These are phyloP conservation scores for Ptilorrhoa leucosticta DNA, from an alignment of 2,113 vertebrate genomes.

Conservation along the genomic window DNA sequence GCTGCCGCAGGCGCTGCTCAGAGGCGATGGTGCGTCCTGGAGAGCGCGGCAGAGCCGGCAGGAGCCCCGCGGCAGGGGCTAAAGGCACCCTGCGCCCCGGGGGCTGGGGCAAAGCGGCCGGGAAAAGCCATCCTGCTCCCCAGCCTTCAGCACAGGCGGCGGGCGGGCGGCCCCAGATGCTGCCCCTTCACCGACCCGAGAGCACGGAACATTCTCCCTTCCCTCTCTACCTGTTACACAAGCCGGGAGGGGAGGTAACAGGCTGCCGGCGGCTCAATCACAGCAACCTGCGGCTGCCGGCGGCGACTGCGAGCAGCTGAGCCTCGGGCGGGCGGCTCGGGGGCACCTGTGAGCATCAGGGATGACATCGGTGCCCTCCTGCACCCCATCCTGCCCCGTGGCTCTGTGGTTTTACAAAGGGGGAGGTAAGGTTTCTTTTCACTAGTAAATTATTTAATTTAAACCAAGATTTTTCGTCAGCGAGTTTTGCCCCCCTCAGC, in stretches of 20 bases:
- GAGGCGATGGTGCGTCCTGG: neutral
- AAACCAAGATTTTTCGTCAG: neutral
- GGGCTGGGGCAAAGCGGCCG: neutral
- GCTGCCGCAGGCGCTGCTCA: neutral
- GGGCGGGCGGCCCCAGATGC: accelerated
- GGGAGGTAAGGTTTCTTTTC: neutral
- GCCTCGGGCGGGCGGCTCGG: accelerated
- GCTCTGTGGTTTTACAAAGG: neutral
- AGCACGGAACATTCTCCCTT: neutral
- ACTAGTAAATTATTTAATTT: accelerated
- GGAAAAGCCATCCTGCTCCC: neutral
- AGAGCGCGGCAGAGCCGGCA: neutral
- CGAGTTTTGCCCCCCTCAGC: neutral
- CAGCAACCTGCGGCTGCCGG: neutral
- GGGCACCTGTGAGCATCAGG: neutral
- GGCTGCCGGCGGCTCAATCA: neutral
- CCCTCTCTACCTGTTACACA: neutral
- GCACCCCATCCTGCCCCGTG: neutral
- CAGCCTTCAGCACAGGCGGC: neutral
- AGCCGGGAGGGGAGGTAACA: neutral
- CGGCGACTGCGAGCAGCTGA: neutral
- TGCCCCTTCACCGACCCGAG: accelerated
- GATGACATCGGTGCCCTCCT: accelerated
- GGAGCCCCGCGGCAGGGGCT: neutral
- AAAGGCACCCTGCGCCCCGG: neutral